Percentiles rank a stretch among this genome's conserved stretches.
These are phyloP conservation scores for Leucophora obtusa DNA, from an alignment of 2,888 invertebrate genomes.

Conservation along the genomic window DNA sequence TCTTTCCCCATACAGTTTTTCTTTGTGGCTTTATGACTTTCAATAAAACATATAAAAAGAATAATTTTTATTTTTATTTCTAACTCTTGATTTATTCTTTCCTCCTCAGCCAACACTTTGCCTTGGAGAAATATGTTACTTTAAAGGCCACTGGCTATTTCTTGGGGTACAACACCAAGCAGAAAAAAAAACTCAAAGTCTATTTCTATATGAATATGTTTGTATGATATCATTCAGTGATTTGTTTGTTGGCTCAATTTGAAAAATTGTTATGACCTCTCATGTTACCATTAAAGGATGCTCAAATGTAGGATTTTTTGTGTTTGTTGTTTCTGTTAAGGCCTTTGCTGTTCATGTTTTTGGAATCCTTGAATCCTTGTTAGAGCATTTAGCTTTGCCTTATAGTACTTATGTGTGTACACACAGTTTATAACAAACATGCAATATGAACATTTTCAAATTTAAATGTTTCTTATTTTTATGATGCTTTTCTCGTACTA, in stretches of 20 bases:
- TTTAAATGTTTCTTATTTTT: slow-evolving; percentile 41
- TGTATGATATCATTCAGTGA: slow-evolving; percentile 48
- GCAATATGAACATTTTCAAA: slow-evolving; percentile 39
- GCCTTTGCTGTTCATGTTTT: not conserved
- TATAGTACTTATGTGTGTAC: too few species aligned
- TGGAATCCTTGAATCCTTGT: not conserved
- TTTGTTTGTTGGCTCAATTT: slow-evolving; percentile 61
- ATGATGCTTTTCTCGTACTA: slow-evolving; percentile 1
- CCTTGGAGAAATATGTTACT: not conserved
- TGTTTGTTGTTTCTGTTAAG: not conserved
- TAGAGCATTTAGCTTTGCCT: not conserved
- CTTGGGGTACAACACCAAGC: not conserved
- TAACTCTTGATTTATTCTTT: not conserved
- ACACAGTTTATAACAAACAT: slow-evolving; percentile 23
- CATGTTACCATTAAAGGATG: slow-evolving; percentile 45
- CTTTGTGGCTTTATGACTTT: slow-evolving; percentile 40
- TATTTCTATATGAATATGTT: not conserved
- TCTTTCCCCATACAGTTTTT: slow-evolving; percentile 4
- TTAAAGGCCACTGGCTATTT: slow-evolving; percentile 33
- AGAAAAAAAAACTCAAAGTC: not conserved
- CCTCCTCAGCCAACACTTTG: not conserved
- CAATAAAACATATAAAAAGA: slow-evolving; percentile 38
- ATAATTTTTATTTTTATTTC: not conserved
- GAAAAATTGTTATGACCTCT: slow-evolving; percentile 60
- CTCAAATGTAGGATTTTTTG: slow-evolving; percentile 29